Percentiles rank a stretch among this genome's conserved stretches.
Conservation (phyloP, 2,113 vertebrate species). For the Agapornis roseicollis region DNA sequence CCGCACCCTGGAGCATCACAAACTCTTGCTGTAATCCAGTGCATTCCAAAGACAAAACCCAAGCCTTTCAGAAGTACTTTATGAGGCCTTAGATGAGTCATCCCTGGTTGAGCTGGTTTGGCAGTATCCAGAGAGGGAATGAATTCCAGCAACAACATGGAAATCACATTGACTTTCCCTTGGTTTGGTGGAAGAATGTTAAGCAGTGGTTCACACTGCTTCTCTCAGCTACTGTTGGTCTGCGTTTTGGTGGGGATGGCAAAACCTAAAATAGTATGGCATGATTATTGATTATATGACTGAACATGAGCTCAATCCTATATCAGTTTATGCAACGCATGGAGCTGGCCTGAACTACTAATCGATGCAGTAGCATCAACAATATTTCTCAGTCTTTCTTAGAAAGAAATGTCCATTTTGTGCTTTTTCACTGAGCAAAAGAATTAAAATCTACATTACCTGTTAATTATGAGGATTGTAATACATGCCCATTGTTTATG, state of each 20-base stretch:
- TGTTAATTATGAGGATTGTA: neutral
- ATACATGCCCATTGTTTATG: neutral
- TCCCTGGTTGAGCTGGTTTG: constrained; percentile 18
- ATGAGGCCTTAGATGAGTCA: constrained; percentile 41
- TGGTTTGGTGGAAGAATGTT: neutral
- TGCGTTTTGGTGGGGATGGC: neutral
- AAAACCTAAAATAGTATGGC: neutral
- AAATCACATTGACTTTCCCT: constrained; percentile 24
- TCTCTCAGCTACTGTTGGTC: neutral
- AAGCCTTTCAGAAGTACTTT: neutral
- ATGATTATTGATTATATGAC: neutral
- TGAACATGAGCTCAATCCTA: neutral
- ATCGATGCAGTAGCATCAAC: neutral
- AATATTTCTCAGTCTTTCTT: neutral
- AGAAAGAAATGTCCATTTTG: neutral
- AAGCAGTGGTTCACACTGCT: neutral
- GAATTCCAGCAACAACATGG: constrained; percentile 40
- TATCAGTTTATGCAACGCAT: neutral
- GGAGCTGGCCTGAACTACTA: neutral
- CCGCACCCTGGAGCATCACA: neutral
- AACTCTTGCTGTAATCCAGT: neutral
- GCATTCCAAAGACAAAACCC: constrained; percentile 45
- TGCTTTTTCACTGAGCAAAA: neutral
- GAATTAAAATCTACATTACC: neutral
- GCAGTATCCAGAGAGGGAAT: constrained; percentile 16